A percentile compares a stretch with the other conserved stretches of the same genome.
Conservation (phyloP, 2,888 invertebrate species). For the Glaucopsyche alexis region DNA sequence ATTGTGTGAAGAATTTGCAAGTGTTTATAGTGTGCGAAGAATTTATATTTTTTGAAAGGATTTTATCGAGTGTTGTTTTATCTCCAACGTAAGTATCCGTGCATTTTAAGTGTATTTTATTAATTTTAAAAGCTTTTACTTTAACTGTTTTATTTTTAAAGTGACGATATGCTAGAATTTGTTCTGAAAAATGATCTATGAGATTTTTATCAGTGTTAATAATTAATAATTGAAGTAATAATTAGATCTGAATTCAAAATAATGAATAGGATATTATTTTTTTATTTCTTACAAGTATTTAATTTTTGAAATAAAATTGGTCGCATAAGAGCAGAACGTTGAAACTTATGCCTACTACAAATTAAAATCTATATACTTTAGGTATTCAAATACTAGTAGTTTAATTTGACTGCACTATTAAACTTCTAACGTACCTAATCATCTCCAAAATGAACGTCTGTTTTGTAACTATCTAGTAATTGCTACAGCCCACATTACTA, state of each 20-base stretch:
- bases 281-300: not conserved
- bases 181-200: not conserved
- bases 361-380: no score
- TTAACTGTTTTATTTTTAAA: not conserved
- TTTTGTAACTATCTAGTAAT: not conserved
- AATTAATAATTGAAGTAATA: constrained; percentile 2
- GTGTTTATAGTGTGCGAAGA: constrained; percentile 23
- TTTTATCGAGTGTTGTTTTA: constrained; percentile 5
- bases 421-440: no score
- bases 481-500: not conserved
- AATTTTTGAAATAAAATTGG: not conserved
- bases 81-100: constrained; percentile 8
- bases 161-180: not conserved
- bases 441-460: not conserved
- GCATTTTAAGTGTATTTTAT: not conserved
- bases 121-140: not conserved
- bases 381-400: no score
- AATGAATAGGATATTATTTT: no score
- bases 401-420: no score
- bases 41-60: constrained; percentile 18
- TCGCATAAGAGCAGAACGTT: no score
- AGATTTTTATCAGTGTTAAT: not conserved
- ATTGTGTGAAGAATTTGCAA: constrained; percentile 6
- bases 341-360: no score
- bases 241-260: not conserved